Conservation (phyloP, 2,888 invertebrate genomes). For the Diploptera punctata region DNA sequence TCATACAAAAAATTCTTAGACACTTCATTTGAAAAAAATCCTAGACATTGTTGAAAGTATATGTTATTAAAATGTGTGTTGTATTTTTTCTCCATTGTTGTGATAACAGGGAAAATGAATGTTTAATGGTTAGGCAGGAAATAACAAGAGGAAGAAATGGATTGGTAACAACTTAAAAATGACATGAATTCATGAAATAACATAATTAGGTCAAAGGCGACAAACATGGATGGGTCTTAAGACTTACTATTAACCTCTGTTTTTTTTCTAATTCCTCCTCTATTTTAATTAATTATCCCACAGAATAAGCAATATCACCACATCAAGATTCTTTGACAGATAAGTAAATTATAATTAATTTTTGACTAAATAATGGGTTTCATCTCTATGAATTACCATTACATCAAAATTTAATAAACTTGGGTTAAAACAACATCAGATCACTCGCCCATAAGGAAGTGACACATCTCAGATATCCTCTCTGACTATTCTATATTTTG, state of each 20-base stretch:
- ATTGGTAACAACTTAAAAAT: not conserved
- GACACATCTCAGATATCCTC: too few relatives aligned
- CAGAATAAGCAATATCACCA: constrained; percentile 10
- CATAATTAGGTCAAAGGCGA: constrained; percentile 2
- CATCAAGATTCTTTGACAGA: too few relatives aligned
- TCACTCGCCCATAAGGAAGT: too few relatives aligned
- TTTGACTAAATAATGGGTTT: too few relatives aligned
- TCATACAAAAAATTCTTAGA: constrained; percentile 19
- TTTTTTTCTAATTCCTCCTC: not conserved
- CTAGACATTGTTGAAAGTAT: not conserved
- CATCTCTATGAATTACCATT: too few relatives aligned
- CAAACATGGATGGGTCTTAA: constrained; percentile 26
- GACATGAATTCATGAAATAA: not conserved
- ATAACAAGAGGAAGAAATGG: constrained; percentile 4
- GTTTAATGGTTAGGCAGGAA: not conserved
- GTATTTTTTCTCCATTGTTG: constrained; percentile 29
- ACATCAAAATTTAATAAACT: too few relatives aligned
- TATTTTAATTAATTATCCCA: not conserved
- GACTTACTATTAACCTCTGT: not conserved
- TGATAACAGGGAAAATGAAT: constrained; percentile 26
- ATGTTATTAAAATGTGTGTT: constrained; percentile 23
- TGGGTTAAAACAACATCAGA: too few relatives aligned
- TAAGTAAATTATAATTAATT: too few relatives aligned
- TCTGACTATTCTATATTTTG: too few relatives aligned
- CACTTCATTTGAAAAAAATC: constrained; percentile 20